Conservation (phyloP, 2,797 vertebrate genomes). For the Notolepis coatsorum region DNA sequence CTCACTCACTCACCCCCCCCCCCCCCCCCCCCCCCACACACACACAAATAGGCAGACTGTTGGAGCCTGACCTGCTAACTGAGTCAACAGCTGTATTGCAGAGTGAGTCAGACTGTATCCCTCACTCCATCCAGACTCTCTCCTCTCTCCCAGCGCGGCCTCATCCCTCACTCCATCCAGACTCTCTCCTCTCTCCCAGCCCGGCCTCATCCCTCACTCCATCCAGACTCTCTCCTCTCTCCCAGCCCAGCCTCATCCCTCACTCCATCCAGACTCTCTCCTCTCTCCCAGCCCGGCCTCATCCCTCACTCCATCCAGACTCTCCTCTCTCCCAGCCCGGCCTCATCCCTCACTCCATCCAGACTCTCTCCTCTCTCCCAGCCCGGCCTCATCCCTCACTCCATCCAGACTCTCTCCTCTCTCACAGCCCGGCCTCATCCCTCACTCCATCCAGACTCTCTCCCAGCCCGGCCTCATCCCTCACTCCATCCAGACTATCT, state of each 20-base stretch:
- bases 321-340: too few relatives aligned
- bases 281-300: too few relatives aligned
- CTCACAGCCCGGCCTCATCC: conserved; percentile 70
- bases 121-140: conserved; percentile 55
- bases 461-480: conserved; percentile 52
- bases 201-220: conserved; percentile 48
- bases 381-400: too few relatives aligned
- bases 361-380: too few relatives aligned
- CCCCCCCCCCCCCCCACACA: background rate
- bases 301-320: too few relatives aligned
- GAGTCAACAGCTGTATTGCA: conserved; percentile 73
- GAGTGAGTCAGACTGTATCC: conserved; percentile 71
- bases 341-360: too few relatives aligned
- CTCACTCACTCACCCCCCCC: conserved; percentile 5
- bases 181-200: conserved; percentile 41
- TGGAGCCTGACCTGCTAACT: conserved; percentile 61
- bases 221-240: conserved; percentile 63
- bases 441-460: conserved; percentile 54
- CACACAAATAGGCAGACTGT: conserved; percentile 21
- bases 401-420: too few relatives aligned
- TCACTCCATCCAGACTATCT: background rate
- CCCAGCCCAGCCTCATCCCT: too few relatives aligned
- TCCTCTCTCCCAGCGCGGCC: conserved; percentile 62
- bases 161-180: conserved; percentile 16
- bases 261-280: too few relatives aligned